These are phyloP conservation scores for Balaenoptera acutorostrata DNA, from an alignment of 2,113 vertebrate species.

Conservation along the genomic window DNA sequence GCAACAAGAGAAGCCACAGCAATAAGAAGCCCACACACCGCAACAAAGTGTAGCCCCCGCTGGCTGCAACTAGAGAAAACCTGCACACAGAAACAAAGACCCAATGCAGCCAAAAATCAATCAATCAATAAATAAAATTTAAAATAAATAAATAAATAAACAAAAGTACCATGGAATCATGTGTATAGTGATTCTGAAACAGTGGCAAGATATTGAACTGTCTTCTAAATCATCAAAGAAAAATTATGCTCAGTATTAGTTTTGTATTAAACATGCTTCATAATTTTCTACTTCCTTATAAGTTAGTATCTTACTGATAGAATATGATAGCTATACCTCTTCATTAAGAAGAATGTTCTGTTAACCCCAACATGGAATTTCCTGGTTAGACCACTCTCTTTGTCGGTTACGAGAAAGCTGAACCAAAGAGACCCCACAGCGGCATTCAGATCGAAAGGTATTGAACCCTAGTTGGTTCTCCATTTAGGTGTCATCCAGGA, in stretches of 20 bases:
- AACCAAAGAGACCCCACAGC: not conserved
- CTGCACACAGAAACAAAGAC: too few relatives aligned
- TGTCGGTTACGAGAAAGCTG: not conserved
- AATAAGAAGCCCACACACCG: too few relatives aligned
- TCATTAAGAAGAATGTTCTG: not conserved
- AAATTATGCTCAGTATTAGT: not conserved
- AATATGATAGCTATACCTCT: not conserved
- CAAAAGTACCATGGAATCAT: not conserved
- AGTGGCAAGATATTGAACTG: not conserved
- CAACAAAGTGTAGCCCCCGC: too few relatives aligned
- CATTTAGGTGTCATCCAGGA: not conserved
- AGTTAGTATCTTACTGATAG: not conserved
- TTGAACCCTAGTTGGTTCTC: not conserved
- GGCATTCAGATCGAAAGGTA: not conserved
- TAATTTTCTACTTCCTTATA: constrained; percentile 12
- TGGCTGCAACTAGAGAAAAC: too few relatives aligned
- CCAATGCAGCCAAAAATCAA: too few relatives aligned
- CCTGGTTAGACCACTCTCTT: not conserved
- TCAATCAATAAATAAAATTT: too few relatives aligned
- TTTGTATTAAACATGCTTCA: not conserved
- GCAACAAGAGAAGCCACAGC: too few relatives aligned
- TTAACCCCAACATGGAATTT: not conserved
- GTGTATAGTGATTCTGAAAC: not conserved
- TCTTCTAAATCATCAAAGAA: not conserved
- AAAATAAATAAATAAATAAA: too few relatives aligned